phyloP scores from a whole-genome alignment of 2,888 invertebrate species.

The Endotricha flammealis region DNA sequence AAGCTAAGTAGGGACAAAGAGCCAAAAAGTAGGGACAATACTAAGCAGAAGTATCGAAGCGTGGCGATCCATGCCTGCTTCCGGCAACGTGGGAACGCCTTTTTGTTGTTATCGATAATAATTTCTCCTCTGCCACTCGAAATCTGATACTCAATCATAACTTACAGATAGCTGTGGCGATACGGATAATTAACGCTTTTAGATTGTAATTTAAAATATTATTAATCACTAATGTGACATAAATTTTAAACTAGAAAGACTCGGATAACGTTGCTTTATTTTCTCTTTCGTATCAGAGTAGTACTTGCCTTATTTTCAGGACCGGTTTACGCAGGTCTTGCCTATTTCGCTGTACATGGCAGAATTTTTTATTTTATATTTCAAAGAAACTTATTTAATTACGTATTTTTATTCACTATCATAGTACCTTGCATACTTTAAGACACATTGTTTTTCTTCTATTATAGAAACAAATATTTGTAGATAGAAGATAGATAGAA shows the following conservation, averaged over 20 bases:
- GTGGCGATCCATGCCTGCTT: slow-evolving; percentile 62
- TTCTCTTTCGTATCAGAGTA: too few species aligned
- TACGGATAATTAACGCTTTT: slow-evolving; percentile 8
- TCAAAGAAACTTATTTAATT: too few species aligned
- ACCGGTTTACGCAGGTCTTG: too few species aligned
- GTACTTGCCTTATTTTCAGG: too few species aligned
- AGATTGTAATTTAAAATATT: slow-evolving; percentile 7
- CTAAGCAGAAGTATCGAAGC: slow-evolving; percentile 68
- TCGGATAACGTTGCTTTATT: neutral
- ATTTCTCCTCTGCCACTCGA: slow-evolving; percentile 41
- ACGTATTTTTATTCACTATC: too few species aligned
- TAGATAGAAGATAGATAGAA: too few species aligned
- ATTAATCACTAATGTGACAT: slow-evolving; percentile 1
- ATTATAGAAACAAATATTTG: too few species aligned
- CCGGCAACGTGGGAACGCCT: slow-evolving; percentile 70
- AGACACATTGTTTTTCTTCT: too few species aligned
- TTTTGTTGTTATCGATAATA: slow-evolving; percentile 46
- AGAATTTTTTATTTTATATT: too few species aligned
- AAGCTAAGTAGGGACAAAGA: slow-evolving; percentile 60
- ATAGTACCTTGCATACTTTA: too few species aligned
- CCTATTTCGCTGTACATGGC: too few species aligned
- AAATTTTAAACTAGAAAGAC: neutral
- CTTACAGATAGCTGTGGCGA: slow-evolving; percentile 5
- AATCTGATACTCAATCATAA: slow-evolving; percentile 22
- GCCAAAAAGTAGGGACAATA: too few species aligned